Evolutionary conservation across 2,888 invertebrate species (phyloP).

Genomic region (Crossocerus cetratus): DNA sequence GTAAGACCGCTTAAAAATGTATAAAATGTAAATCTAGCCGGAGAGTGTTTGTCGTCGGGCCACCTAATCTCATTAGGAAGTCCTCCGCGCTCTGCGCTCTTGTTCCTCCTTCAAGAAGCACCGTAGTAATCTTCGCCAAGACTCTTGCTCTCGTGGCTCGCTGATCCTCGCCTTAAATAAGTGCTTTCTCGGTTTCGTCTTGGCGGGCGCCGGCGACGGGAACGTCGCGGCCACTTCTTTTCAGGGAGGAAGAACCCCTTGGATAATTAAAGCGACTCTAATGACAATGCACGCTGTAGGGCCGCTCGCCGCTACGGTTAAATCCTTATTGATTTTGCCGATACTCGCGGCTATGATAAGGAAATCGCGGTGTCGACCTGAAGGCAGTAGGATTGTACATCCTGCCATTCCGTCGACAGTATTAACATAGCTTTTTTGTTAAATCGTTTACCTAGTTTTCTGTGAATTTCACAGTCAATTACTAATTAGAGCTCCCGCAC

Average conservation of each 20-base stretch:
- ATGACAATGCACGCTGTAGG: conserved; percentile 4
- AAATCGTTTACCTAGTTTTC: too few relatives aligned
- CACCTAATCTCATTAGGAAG: conserved; percentile 77
- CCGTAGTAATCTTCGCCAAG: conserved; percentile 71
- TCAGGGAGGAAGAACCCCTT: neutral
- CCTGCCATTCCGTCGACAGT: too few relatives aligned
- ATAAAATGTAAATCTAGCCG: conserved; percentile 76
- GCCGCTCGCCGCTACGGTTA: neutral
- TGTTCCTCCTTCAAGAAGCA: conserved; percentile 59
- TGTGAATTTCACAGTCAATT: too few relatives aligned
- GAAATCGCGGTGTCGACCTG: neutral
- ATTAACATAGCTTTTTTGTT: too few relatives aligned
- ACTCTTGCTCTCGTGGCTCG: conserved; percentile 66
- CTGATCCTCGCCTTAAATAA: conserved; percentile 74
- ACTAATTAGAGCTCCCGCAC: too few relatives aligned
- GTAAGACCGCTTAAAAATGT: conserved; percentile 74
- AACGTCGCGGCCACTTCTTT: conserved; percentile 23
- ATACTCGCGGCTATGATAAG: neutral
- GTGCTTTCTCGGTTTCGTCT: conserved; percentile 69
- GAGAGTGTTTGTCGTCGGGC: conserved; percentile 73
- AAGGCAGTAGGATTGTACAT: too few relatives aligned
- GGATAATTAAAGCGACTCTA: conserved; percentile 14
- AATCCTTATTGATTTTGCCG: conserved; percentile 1
- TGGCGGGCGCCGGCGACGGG: conserved; percentile 54
- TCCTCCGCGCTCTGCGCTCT: conserved; percentile 67